Evolutionary conservation across 2,797 vertebrate species (phyloP).

Genomic region (Amniataba percoides): DNA sequence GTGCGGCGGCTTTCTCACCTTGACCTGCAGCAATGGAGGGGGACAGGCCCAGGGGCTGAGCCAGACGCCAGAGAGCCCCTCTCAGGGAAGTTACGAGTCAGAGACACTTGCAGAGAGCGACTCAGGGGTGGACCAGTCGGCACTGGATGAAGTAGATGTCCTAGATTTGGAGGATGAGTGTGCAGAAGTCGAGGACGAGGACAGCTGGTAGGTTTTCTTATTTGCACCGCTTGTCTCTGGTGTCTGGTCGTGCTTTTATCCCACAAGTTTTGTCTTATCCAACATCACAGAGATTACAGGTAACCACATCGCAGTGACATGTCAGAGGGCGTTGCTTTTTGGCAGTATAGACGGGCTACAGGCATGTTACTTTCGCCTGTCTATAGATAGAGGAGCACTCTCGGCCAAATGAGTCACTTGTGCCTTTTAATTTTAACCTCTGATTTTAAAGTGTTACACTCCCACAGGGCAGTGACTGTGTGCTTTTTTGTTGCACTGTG

Average conservation of each 20-base stretch:
- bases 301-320: neutral
- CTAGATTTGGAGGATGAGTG: conserved; percentile 89
- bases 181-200: conserved; percentile 88
- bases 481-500: conserved; percentile 7
- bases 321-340: neutral
- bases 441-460: conserved; percentile 35
- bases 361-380: neutral
- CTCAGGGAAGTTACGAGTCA: conserved; percentile 82
- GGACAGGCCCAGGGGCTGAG: conserved; percentile 53
- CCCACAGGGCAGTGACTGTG: conserved; percentile 44
- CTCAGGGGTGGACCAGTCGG: conserved; percentile 77
- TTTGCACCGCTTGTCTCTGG: neutral
- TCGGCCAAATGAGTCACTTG: conserved; percentile 56
- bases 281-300: neutral
- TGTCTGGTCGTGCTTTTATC: conserved; percentile 5
- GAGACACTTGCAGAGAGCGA: conserved; percentile 80
- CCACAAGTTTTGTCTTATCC: neutral
- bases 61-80: conserved; percentile 77
- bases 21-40: conserved; percentile 70
- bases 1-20: conserved; percentile 68
- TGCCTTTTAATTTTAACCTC: conserved; percentile 46
- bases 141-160: conserved; percentile 91
- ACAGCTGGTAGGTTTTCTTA: conserved; percentile 89
- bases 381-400: conserved; percentile 22
- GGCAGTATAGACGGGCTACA: neutral